These are phyloP conservation scores for Pogonocherus hispidulus DNA, from an alignment of 2,888 invertebrate species.

Conservation along the genomic window DNA sequence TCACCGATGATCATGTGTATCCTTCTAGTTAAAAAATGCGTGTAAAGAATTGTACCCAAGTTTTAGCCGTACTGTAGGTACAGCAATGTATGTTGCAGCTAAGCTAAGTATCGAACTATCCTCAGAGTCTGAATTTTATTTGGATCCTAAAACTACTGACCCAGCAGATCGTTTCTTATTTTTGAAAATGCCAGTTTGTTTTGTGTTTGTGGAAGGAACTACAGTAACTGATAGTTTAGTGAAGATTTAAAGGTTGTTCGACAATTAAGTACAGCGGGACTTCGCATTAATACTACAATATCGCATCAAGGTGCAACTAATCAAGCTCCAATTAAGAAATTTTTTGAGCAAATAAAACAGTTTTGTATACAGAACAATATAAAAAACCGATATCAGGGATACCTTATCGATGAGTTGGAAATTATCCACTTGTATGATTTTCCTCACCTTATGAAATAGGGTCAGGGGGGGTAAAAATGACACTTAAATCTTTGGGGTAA, in stretches of 20 bases:
- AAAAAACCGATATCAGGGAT: conserved; percentile 24
- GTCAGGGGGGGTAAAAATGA: too few relatives aligned
- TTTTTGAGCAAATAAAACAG: background rate
- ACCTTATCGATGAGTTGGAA: conserved; percentile 26
- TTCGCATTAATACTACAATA: background rate
- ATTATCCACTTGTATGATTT: conserved; percentile 35
- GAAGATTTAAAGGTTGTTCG: background rate
- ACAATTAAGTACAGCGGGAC: background rate
- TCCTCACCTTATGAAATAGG: conserved; percentile 42
- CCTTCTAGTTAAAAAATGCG: conserved; percentile 32
- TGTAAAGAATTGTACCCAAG: conserved; percentile 30
- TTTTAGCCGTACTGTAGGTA: conserved; percentile 24
- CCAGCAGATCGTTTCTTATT: conserved; percentile 27
- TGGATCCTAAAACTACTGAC: conserved; percentile 26
- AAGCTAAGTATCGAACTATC: conserved; percentile 17
- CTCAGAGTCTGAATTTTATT: conserved; percentile 7
- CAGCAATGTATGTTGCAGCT: conserved; percentile 23
- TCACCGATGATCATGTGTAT: conserved; percentile 37
- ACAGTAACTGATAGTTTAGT: background rate
- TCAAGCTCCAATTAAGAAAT: conserved; percentile 21
- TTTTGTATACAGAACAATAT: background rate
- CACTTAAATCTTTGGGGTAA: too few relatives aligned
- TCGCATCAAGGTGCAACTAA: conserved; percentile 32
- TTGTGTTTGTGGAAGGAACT: background rate
- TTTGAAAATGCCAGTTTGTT: conserved; percentile 16